phyloP scores from a whole-genome alignment of 2,113 vertebrate genomes.

The Choloepus hoffmanni region DNA sequence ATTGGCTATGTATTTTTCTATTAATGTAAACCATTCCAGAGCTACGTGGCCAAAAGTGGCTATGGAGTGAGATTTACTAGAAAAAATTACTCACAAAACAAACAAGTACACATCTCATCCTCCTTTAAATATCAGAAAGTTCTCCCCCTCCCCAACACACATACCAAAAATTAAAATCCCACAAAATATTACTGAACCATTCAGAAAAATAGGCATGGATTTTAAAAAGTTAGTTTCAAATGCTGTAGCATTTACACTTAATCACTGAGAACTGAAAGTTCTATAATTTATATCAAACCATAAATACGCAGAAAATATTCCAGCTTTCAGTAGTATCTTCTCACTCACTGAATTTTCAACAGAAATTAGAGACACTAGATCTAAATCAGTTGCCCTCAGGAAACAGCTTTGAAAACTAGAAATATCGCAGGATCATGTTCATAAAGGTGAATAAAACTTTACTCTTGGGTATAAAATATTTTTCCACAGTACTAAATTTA shows the following conservation, averaged over 20 bases:
- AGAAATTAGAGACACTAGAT: conserved; percentile 46
- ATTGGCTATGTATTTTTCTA: background rate
- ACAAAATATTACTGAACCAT: conserved; percentile 65
- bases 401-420: background rate
- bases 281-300: conserved; percentile 47
- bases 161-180: conserved; percentile 36
- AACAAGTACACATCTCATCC: conserved; percentile 87
- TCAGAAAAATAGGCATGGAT: conserved; percentile 31
- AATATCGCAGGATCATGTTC: background rate
- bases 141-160: conserved; percentile 59
- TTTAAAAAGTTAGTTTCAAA: conserved; percentile 69
- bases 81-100: conserved; percentile 84
- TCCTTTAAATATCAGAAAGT: conserved; percentile 81
- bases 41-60: conserved; percentile 60
- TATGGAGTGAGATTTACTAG: conserved; percentile 74
- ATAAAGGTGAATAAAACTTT: background rate
- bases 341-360: conserved; percentile 54
- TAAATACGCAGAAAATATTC: conserved; percentile 43
- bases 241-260: conserved; percentile 64
- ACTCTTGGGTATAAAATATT: background rate
- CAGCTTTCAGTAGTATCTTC: conserved; percentile 56
- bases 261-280: conserved; percentile 62
- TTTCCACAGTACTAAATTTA: background rate
- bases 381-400: background rate
- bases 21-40: conserved; percentile 59